Conservation (phyloP, 1,140 invertebrate genomes). For the Procambarus virginalis region DNA sequence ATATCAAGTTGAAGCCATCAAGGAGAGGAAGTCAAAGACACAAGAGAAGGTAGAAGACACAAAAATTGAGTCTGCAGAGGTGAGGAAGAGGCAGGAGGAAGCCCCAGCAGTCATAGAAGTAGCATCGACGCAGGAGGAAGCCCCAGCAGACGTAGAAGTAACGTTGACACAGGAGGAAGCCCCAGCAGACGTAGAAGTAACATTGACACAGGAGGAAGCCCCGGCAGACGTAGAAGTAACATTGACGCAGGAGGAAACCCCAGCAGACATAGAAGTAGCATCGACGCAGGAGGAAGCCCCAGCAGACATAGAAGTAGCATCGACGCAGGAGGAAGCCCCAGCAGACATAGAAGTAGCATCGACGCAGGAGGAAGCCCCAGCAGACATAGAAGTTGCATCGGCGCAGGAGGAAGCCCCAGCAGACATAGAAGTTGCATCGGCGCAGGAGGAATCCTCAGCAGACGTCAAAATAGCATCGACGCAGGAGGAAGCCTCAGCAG, state of each 20-base stretch:
- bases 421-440: not conserved
- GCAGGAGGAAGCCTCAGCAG: not conserved
- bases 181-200: not conserved
- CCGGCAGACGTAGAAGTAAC: slow-evolving; percentile 29
- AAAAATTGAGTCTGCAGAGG: not conserved
- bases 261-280: too few relatives aligned
- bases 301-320: not conserved
- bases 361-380: not conserved
- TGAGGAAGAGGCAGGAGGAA: too few relatives aligned
- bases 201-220: not conserved
- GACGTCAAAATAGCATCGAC: slow-evolving; percentile 7
- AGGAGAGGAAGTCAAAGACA: slow-evolving; percentile 16
- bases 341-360: too few relatives aligned
- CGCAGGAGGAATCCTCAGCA: slow-evolving; percentile 24
- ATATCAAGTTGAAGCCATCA: slow-evolving; percentile 17
- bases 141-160: not conserved
- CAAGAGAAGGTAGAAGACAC: not conserved
- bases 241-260: too few relatives aligned
- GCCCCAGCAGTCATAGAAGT: not conserved
- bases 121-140: not conserved
- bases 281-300: not conserved
- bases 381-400: not conserved
- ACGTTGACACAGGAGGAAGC: not conserved
- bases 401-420: not conserved
- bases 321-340: not conserved